phyloP scores from a whole-genome alignment of 2,113 vertebrate genomes.

The Cepphus grylle region DNA sequence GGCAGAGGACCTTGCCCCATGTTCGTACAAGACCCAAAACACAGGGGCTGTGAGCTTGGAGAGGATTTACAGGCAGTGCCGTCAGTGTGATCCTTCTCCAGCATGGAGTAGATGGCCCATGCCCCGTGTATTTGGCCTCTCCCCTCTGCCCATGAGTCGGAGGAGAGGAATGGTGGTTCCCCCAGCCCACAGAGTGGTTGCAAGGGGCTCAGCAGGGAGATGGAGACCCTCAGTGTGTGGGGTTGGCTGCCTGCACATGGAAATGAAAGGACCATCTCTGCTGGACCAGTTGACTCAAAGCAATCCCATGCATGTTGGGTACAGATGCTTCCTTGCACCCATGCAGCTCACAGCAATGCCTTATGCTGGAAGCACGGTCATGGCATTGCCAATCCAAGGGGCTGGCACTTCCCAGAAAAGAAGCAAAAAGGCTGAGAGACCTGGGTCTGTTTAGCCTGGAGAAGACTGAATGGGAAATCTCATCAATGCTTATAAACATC shows the following conservation, averaged over 20 bases:
- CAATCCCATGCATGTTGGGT: accelerated
- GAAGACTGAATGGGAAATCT: background rate
- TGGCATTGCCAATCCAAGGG: background rate
- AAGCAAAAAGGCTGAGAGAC: background rate
- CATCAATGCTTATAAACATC: background rate
- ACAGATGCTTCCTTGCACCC: accelerated
- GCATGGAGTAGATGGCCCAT: accelerated
- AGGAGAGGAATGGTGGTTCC: background rate
- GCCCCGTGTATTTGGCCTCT: background rate
- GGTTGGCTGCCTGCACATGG: background rate
- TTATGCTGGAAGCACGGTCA: background rate
- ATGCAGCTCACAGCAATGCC: background rate
- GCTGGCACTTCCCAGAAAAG: background rate
- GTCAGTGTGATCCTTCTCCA: background rate
- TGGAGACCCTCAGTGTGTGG: accelerated
- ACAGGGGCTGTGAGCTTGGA: background rate
- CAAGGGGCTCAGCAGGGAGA: accelerated
- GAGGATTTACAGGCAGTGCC: background rate
- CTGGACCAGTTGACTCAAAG: background rate
- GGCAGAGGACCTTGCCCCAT: background rate
- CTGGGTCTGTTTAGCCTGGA: background rate
- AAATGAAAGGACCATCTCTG: background rate
- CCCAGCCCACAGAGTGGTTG: background rate
- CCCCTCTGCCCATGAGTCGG: background rate
- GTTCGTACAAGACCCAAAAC: background rate